Base-by-base conservation (phyloP, 1,140 invertebrate genomes). In the Drosophila subobscura region DNA sequence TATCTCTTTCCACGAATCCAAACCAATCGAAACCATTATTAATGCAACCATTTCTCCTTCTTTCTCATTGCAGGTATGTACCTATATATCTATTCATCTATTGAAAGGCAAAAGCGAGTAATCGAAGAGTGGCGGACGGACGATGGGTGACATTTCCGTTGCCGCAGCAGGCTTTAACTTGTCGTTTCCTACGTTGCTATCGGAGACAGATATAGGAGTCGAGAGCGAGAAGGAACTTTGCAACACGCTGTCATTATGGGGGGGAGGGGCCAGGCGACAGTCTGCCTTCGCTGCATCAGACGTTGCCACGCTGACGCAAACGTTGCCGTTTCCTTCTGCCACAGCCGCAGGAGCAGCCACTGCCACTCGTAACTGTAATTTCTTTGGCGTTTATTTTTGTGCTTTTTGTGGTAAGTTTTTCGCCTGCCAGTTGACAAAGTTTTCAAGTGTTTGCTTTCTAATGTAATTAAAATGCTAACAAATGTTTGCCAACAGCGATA, bases 391-490 rank as follows among this genome's bases (percentile, higher is more conserved):
- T 85, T 79, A 83, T 83, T 79, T 88, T 83, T 79, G 77, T 63
- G 72, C 84, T 70, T 72, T 68, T 77, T 88, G 83, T 72, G 81
- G 81, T 86, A 88, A 86, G 81, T 86, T 86, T 80, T 80, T 67
- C 65, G 65, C 58, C 54, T 41, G 73, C 50, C 59, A 59, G 52
- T 67, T 66, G 68, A 66, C 65, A 80, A 81, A 86, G 85, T 85
- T 86, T 76, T 86, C 81, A 88, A 86, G 81, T 86, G 81, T 85
- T 86, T 61, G 81, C 81, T 74, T 85, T 80, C 81, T 77, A 85
- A 85, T 85, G 78, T 88, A 86, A 86, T 86, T 86, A 86, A 86
- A 86, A 80, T 77, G 81, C 67, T 72, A 51, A 58, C 57, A 63
- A 79, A 79, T 72, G 52, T 66, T 77, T 76, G 55, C 52, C 50